Evolutionary conservation across 1,140 invertebrate species (phyloP).

Genomic region (Conopomorpha cramerella): DNA sequence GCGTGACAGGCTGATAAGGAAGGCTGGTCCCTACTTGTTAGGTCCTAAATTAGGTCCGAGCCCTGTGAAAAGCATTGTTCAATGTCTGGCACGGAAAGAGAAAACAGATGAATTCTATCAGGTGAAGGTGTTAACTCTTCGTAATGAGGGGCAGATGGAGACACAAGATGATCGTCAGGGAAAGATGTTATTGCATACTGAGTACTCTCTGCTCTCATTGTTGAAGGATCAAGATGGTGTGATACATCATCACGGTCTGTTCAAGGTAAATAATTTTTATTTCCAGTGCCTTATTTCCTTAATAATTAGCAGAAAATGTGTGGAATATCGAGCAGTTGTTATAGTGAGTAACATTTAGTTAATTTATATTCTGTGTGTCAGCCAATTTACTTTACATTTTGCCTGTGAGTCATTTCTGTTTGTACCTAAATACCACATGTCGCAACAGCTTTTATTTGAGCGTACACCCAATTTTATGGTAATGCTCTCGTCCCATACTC

Average conservation of each 20-base stretch:
- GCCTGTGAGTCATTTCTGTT: too few species aligned
- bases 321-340: too few species aligned
- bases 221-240: slow-evolving; percentile 75
- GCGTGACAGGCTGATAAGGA: slow-evolving; percentile 47
- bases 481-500: too few species aligned
- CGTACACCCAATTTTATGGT: too few species aligned
- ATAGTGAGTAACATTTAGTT: too few species aligned
- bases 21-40: slow-evolving; percentile 73
- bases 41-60: slow-evolving; percentile 75
- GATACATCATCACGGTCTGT: slow-evolving; percentile 80
- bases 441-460: too few species aligned
- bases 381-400: too few species aligned
- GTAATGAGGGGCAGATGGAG: slow-evolving; percentile 65
- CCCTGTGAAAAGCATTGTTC: slow-evolving; percentile 79
- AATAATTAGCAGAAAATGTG: too few species aligned
- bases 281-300: too few species aligned
- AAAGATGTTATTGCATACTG: slow-evolving; percentile 82
- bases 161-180: slow-evolving; percentile 79
- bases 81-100: slow-evolving; percentile 76
- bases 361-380: too few species aligned
- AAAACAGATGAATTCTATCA: slow-evolving; percentile 78
- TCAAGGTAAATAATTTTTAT: slow-evolving; percentile 64
- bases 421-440: too few species aligned
- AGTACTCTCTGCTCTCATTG: slow-evolving; percentile 76
- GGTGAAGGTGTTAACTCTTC: slow-evolving; percentile 70